phyloP scores from a whole-genome alignment of 2,888 invertebrate genomes.

The Microplitis manilae region DNA sequence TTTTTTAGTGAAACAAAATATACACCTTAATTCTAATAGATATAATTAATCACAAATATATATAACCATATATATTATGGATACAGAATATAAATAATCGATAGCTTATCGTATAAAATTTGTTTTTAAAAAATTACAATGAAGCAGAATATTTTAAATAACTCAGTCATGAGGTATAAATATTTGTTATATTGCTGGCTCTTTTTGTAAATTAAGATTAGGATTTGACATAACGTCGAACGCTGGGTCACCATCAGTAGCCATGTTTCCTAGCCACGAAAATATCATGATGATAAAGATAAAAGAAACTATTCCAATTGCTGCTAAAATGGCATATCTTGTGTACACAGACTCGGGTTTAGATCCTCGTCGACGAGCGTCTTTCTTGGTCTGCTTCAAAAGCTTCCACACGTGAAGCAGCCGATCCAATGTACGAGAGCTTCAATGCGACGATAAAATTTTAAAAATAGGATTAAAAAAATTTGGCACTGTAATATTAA shows the following conservation, averaged over 20 bases:
- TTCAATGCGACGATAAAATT: neutral
- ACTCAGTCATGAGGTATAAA: neutral
- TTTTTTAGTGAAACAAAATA: slow-evolving; percentile 11
- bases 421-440: slow-evolving; percentile 80
- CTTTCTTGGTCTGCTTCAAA: slow-evolving; percentile 75
- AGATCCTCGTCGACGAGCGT: slow-evolving; percentile 64
- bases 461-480: neutral
- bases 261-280: slow-evolving; percentile 80
- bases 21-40: slow-evolving; percentile 15
- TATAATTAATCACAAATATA: neutral
- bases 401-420: slow-evolving; percentile 92
- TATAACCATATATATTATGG: neutral
- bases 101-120: slow-evolving; percentile 16
- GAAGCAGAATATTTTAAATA: neutral
- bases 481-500: neutral
- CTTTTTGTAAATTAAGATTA: slow-evolving; percentile 73
- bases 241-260: slow-evolving; percentile 79
- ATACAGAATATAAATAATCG: neutral
- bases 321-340: slow-evolving; percentile 79
- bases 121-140: neutral
- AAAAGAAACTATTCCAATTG: slow-evolving; percentile 78
- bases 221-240: slow-evolving; percentile 69
- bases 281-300: slow-evolving; percentile 81
- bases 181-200: slow-evolving; percentile 28
- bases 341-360: slow-evolving; percentile 75